Evolutionary conservation across 1,140 invertebrate species (phyloP), one percentile per base, ranked within the genome.

Genomic region (Carposina sasakii): DNA sequence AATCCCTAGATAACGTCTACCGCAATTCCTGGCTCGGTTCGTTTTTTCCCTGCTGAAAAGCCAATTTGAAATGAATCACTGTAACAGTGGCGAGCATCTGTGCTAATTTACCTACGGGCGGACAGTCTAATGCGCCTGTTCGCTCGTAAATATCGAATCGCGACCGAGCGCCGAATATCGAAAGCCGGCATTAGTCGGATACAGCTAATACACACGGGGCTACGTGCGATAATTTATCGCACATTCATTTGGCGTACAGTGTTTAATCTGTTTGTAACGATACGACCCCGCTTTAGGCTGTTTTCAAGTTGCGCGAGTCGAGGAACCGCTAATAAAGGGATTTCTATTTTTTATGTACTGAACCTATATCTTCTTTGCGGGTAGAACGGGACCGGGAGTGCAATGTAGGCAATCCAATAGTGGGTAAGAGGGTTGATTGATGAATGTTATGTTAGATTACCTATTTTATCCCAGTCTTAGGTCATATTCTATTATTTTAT

Each of bases 41-140:
- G 60, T 67, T 79, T 82, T 83, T 81, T 81, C 59, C 65, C 57
- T 67, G 74, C 69, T 81, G 77, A 76, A 82, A 82, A 81, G 77
- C 78, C 77, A 85, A 85, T 85, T 81, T 81, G 72, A 68, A 85
- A 85, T 85, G 77, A 85, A 85, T 82, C 78, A 82, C 73, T 70
- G 78, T 77, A 81, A 81, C 76, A 73, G 73, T 73, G 71, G 74
- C 72, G 63, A 81, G 71, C 81, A 84, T 81, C 77, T 84, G 81
- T 75, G 81, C 81, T 84, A 84, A 82, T 85, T 85, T 85, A 82
- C 81, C 76, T 81, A 85, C 81, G 75, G 69, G 66, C 67, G 72
- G 76, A 82, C 81, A 85, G 75, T 79, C 76, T 85, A 85, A 85
- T 85, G 78, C 78, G 68, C 70, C 62, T 67, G 71, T 65, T 75